These are phyloP conservation scores for Chelonoidis abingdonii DNA, from an alignment of 2,113 vertebrate species.

Conservation along the genomic window DNA sequence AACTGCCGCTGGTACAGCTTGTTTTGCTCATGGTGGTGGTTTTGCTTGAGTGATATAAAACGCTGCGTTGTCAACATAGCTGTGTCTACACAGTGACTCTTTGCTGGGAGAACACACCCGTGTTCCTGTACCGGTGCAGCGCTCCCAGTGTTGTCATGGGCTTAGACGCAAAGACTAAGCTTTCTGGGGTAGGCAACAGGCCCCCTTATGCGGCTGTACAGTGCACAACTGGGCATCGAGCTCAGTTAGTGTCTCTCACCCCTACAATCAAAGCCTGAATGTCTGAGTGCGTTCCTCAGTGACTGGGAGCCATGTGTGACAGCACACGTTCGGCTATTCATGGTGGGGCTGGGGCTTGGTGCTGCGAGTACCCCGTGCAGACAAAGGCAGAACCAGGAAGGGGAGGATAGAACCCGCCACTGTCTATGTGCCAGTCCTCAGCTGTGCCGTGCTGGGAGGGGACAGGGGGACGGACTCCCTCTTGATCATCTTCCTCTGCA, in stretches of 20 bases:
- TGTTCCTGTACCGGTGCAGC: neutral
- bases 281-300: neutral
- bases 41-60: too few species aligned
- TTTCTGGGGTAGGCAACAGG: neutral
- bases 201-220: neutral
- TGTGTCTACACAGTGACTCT: neutral
- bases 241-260: neutral
- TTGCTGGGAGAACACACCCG: neutral
- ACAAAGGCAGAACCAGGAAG: neutral
- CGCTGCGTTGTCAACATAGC: neutral
- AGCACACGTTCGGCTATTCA: neutral
- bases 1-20: accelerated
- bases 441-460: neutral
- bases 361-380: neutral
- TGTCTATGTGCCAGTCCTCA: neutral
- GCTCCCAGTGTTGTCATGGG: neutral
- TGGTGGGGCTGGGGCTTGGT: neutral
- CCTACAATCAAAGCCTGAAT: neutral
- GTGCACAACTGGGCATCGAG: neutral
- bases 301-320: neutral
- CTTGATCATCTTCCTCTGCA: neutral
- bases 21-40: neutral
- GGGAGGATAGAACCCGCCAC: neutral
- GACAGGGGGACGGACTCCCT: neutral
- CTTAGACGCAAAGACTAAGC: neutral